Base-by-base conservation (phyloP, 2,888 invertebrate genomes). In the Polydrusus tereticollis region DNA sequence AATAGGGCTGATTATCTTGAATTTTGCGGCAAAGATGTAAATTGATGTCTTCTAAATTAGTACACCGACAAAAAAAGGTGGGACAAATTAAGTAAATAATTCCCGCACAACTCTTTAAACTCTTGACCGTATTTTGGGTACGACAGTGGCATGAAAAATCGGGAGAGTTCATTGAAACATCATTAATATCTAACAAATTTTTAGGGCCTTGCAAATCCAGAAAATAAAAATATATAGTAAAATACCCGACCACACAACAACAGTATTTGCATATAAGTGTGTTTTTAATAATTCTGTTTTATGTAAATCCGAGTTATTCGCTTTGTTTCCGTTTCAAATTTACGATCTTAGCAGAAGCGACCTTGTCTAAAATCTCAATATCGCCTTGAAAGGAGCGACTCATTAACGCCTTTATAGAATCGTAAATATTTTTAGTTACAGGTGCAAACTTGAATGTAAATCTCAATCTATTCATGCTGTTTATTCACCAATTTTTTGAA, bases 361-460 rank as follows among this genome's bases (percentile, higher is more conserved):
- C 43, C 43, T 43, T 43, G 43, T 43, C n/a, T n/a, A n/a, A n/a
- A n/a, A n/a, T n/a, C n/a, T n/a, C 43, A 20, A 21, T 45, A 8
- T 45, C 4, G 20, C 45, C 45, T 45, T 45, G 20, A 8, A 14
- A 45, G 20, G 21, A 45, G 45, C 21, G 2, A 45, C 21, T 45
- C 45, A 21, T 45, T 45, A 45, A 45, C 45, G 45, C 45, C 45
- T 45, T 45, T 45, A 21, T 10, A 45, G 45, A 45, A 45, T 45
- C 45, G 20, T 45, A 45, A 45, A 45, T 20, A 45, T 45, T 21
- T 45, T 45, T 45, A 45, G 5, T 20, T 45, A 12, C 45, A 45
- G 21, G 10, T 45, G 45, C 21, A 45, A 21, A 45, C 21, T 45
- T 21, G 7, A 20, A 45, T 45, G 0, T 45, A 12, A 3, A 45